Percentiles rank a stretch among this genome's conserved stretches.
Evolutionary conservation across 2,888 invertebrate genomes (phyloP).

Genomic region (Erebia epiphron): DNA sequence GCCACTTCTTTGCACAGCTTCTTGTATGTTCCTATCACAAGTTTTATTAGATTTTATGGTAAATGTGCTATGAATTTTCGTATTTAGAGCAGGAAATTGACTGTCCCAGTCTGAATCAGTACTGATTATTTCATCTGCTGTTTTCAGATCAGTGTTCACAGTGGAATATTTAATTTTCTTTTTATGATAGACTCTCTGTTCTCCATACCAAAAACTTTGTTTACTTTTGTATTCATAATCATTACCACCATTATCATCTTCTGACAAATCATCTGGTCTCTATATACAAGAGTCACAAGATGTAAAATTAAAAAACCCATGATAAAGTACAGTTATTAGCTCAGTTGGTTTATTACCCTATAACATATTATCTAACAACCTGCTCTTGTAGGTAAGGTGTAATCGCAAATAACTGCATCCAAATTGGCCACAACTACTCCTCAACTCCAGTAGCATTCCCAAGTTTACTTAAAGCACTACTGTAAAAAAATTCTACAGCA

Average conservation of each 20-base stretch:
- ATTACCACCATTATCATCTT: constrained; percentile 64
- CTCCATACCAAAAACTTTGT: constrained; percentile 65
- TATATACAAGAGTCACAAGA: constrained; percentile 43
- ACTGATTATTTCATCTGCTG: constrained; percentile 64
- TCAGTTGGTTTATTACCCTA: no score
- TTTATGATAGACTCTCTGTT: constrained; percentile 72
- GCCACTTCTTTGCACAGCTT: constrained; percentile 69
- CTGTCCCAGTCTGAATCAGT: constrained; percentile 75
- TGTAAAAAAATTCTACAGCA: neutral
- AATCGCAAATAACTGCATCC: no score
- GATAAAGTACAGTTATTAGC: no score
- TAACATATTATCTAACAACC: no score
- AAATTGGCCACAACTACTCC: no score
- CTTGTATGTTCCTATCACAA: constrained; percentile 62
- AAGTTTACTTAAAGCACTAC: neutral
- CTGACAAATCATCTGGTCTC: constrained; percentile 69
- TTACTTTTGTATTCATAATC: constrained; percentile 39
- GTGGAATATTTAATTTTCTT: constrained; percentile 55
- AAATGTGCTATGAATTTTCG: constrained; percentile 75
- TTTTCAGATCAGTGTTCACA: constrained; percentile 40
- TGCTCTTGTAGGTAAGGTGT: no score
- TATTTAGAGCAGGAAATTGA: constrained; percentile 71
- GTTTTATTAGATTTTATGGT: constrained; percentile 68
- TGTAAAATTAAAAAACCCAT: neutral
- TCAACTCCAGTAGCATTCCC: no score